phyloP scores from a whole-genome alignment of 2,113 vertebrate genomes.

The Cettia cetti region DNA sequence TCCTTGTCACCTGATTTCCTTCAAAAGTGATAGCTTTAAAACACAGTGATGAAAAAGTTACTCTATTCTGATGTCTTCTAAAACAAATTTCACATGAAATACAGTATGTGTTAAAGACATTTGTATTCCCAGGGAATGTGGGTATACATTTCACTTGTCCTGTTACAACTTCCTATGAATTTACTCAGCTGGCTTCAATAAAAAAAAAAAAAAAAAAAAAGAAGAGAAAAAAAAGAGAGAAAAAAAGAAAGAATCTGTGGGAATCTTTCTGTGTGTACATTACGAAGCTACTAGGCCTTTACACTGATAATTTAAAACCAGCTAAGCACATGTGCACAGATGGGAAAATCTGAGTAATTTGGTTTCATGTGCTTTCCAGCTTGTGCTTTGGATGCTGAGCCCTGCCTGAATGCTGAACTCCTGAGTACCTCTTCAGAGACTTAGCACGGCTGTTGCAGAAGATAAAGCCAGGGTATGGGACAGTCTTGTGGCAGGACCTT shows the following conservation, averaged over 20 bases:
- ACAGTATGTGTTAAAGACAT: constrained; percentile 54
- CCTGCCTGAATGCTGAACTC: not conserved
- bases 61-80: constrained; percentile 3
- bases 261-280: constrained; percentile 72
- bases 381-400: not conserved
- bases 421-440: not conserved
- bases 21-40: constrained; percentile 39
- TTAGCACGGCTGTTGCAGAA: not conserved
- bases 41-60: constrained; percentile 17
- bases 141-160: constrained; percentile 69
- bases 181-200: constrained; percentile 76
- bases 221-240: not conserved
- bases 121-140: constrained; percentile 61
- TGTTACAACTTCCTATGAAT: constrained; percentile 67
- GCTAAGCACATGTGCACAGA: constrained; percentile 66
- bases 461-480: not conserved
- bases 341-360: constrained; percentile 64
- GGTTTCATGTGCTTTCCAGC: constrained; percentile 57
- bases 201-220: not conserved
- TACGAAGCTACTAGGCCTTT: constrained; percentile 67
- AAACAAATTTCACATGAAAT: constrained; percentile 59
- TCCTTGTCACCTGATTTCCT: constrained; percentile 35
- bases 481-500: not conserved
- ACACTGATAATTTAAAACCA: constrained; percentile 71
- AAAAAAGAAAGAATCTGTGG: constrained; percentile 59